Percentiles rank a stretch among this genome's conserved stretches.
These are phyloP conservation scores for Lepidochitona cinerea DNA, from an alignment of 2,888 invertebrate species.

Conservation along the genomic window DNA sequence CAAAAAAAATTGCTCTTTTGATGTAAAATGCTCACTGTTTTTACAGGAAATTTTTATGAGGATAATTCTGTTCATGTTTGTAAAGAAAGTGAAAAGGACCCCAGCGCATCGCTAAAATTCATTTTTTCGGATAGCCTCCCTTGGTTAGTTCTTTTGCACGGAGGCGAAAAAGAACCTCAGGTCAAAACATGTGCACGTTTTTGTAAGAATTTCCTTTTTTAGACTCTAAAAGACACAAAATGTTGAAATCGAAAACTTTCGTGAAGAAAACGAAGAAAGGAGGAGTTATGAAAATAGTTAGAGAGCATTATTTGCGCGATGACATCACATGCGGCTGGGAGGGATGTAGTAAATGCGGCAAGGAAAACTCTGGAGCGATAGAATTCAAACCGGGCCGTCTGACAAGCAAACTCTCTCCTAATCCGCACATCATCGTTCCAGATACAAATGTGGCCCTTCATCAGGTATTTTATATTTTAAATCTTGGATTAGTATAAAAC, in stretches of 20 bases:
- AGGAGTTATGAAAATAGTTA: conserved; percentile 89
- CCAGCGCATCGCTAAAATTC: too few species aligned
- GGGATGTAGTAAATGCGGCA: conserved; percentile 80
- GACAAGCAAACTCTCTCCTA: conserved; percentile 71
- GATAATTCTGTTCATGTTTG: too few species aligned
- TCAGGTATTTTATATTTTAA: too few species aligned
- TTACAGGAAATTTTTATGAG: too few species aligned
- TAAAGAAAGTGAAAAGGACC: too few species aligned
- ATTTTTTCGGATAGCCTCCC: too few species aligned
- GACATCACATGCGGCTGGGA: conserved; percentile 93
- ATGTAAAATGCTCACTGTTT: too few species aligned
- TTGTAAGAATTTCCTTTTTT: too few species aligned
- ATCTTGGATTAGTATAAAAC: too few species aligned
- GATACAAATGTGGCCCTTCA: conserved; percentile 94
- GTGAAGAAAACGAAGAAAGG: conserved; percentile 91
- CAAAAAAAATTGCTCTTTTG: too few species aligned
- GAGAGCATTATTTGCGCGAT: conserved; percentile 95
- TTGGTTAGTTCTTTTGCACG: neutral
- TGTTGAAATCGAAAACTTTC: conserved; percentile 79
- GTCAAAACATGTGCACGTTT: neutral
- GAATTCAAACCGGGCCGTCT: conserved; percentile 17
- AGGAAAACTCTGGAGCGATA: conserved; percentile 70
- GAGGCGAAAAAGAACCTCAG: neutral
- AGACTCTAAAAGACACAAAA: too few species aligned
- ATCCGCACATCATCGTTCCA: conserved; percentile 84